phyloP scores from a whole-genome alignment of 2,888 invertebrate species.

The Drosophila meridiana region DNA sequence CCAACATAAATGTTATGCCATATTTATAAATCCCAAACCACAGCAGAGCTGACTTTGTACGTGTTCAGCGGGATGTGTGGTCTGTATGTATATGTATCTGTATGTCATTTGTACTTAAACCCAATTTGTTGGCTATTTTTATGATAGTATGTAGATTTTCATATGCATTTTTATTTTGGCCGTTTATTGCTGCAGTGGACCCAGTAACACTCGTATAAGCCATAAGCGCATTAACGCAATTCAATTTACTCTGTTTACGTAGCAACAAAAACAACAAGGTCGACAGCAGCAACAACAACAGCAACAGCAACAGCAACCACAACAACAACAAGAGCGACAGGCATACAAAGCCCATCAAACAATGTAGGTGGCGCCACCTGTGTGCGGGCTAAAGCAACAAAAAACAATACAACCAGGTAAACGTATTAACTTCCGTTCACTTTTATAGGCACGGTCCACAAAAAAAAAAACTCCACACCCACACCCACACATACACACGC shows the following conservation, averaged over 20 bases:
- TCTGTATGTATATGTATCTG: constrained; percentile 12
- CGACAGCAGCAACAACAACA: constrained; percentile 22
- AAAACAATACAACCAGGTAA: constrained; percentile 54
- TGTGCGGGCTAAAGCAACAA: constrained; percentile 48
- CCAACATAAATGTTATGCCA: constrained; percentile 36
- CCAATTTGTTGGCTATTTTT: constrained; percentile 75
- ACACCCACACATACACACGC: constrained; percentile 17
- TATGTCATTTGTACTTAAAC: constrained; percentile 65
- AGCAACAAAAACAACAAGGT: constrained; percentile 37
- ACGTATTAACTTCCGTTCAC: constrained; percentile 80
- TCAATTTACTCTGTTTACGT: constrained; percentile 69
- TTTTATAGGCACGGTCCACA: constrained; percentile 60
- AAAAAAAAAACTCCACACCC: constrained; percentile 30
- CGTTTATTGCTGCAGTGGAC: constrained; percentile 56
- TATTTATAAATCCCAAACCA: constrained; percentile 53
- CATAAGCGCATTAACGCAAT: constrained; percentile 79
- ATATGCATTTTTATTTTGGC: constrained; percentile 71
- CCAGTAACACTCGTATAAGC: constrained; percentile 55
- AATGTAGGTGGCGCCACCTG: constrained; percentile 68
- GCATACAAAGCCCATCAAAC: constrained; percentile 39
- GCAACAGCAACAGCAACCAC: constrained; percentile 8
- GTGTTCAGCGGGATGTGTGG: background rate
- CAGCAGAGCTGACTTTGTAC: constrained; percentile 19
- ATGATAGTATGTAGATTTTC: constrained; percentile 60
- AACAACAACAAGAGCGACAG: background rate